Evolutionary conservation across 2,113 vertebrate genomes (phyloP), one percentile per base, ranked within the genome.

Genomic region (Rhynchomys soricoides): DNA sequence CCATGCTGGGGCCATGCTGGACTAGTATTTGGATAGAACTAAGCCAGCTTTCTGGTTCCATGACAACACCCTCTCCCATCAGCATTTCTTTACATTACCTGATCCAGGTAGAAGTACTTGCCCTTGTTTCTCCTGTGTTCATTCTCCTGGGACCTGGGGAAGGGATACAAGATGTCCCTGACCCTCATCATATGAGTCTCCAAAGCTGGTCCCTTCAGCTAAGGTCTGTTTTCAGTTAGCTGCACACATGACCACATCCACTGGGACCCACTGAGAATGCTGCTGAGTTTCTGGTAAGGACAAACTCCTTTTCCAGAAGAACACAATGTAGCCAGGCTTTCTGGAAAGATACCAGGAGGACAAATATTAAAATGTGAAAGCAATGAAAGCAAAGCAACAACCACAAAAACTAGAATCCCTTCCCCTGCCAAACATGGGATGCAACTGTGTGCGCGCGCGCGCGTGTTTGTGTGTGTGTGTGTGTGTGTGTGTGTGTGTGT

Each of bases 161-260:
- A 93, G 90, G 75, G 78, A 85, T 78, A 21, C 29, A 31, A 34
- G 50, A 79, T n/a, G 74, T 96, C 24, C 40, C 79, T 66, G 45
- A 93, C 93, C 71, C 93, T 50, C 71, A 83, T 86, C 95, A 93
- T 21, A 64, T 96, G 96, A 98, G 82, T 93, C 68, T 79, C 78
- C 89, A 95, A 98, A 90, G 94, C 97, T 97, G 97, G n/a, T 43
- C 93, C 89, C 86, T 96, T 96, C 95, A 95, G 93, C 68, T 1
- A 75, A 97, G 75, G 59, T 95, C 97, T 98, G 95, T 97, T 98
- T 98, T 97, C 96, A 97, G 26, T 98, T 97, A 98, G 93, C 29
- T 0, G 1, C 73, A 59, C 81, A 96, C 55, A 94, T 96, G 93
- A 94, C 66, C 68, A 83, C 50, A 93, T 91, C 89, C 95, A 94